Evolutionary conservation across 2,888 invertebrate species (phyloP), one percentile per base, ranked within the genome.

Genomic region (Pseudeuparius sepicola): DNA sequence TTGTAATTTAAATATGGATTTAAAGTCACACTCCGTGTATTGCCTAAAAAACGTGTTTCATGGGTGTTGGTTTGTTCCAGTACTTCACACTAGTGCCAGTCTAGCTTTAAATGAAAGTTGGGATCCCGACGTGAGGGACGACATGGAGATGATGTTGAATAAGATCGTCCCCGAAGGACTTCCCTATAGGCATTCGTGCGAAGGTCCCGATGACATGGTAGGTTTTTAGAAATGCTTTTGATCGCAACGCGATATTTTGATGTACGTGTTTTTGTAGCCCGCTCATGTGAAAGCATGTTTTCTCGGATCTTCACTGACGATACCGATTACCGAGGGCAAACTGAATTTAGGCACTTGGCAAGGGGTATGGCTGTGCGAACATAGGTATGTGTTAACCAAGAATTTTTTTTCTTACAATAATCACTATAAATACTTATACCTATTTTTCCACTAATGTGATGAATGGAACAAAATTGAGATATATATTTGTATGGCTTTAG

Each of bases 61-160:
- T 20, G 6, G 20, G n/a, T 20, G n/a, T 39, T 36, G 31, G 39
- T 36, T 53, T 60, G 51, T 75, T 77, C 55, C 73, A 94, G 94
- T 96, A 66, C 79, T 94, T 68, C 94, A 94, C 70, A 96, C 94
- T 59, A 94, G 93, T 58, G 94, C 94, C 61, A 94, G 93, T 72
- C 75, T 96, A 64, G 89, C 92, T 52, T 73, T 94, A 63, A 94
- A 94, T 67, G 94, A 94, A 73, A 93, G 92, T 68, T 94, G 93
- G 93, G 94, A 94, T 70, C 92, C 92, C 47, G 89, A 90, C 66
- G 93, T 93, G 51, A 77, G 92, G 67, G 90, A 90, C 63, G 96
- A 96, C 64, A 94, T 94, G 90, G 94, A 96, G 70, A 94, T 93
- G 90, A 92, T 96, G 89, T 75, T 96, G 66, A 94, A 94, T 69